A percentile compares a stretch with the other conserved stretches of the same genome.
Conservation (phyloP, 1,140 invertebrate species). For the Wiebesia pumilae region DNA sequence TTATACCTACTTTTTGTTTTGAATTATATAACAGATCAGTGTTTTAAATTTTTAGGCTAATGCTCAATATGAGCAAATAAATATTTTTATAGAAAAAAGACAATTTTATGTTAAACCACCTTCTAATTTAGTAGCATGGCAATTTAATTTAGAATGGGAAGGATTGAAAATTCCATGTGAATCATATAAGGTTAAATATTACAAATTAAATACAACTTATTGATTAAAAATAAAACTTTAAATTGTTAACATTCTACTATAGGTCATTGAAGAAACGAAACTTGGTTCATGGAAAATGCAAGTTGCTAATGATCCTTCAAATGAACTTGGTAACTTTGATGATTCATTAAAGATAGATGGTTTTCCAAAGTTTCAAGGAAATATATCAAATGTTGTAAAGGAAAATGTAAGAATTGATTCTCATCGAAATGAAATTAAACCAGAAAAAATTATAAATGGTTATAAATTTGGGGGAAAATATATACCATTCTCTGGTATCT, state of each 20-base stretch:
- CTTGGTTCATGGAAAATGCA: constrained; percentile 42
- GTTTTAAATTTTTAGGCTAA: constrained; percentile 35
- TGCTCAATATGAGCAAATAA: constrained; percentile 54
- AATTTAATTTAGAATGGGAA: constrained; percentile 53
- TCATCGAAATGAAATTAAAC: constrained; percentile 46
- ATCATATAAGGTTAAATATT: constrained; percentile 55
- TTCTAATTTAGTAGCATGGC: constrained; percentile 44
- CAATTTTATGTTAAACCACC: constrained; percentile 52
- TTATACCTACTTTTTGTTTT: background rate
- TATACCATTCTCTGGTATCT: constrained; percentile 54
- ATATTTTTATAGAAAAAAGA: constrained; percentile 53
- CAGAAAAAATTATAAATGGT: constrained; percentile 56
- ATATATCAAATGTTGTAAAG: constrained; percentile 16
- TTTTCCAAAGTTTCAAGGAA: background rate
- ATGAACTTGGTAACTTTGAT: background rate
- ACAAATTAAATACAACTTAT: background rate
- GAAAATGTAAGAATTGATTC: constrained; percentile 44
- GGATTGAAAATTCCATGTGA: constrained; percentile 53
- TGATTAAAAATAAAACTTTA: background rate
- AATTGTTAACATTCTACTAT: background rate
- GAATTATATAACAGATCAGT: background rate
- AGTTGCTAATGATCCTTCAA: background rate
- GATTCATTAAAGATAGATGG: background rate
- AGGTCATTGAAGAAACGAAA: constrained; percentile 36
- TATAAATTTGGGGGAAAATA: constrained; percentile 59